Base-by-base conservation (phyloP, 1,140 invertebrate genomes). In the Drosophila nasuta region DNA sequence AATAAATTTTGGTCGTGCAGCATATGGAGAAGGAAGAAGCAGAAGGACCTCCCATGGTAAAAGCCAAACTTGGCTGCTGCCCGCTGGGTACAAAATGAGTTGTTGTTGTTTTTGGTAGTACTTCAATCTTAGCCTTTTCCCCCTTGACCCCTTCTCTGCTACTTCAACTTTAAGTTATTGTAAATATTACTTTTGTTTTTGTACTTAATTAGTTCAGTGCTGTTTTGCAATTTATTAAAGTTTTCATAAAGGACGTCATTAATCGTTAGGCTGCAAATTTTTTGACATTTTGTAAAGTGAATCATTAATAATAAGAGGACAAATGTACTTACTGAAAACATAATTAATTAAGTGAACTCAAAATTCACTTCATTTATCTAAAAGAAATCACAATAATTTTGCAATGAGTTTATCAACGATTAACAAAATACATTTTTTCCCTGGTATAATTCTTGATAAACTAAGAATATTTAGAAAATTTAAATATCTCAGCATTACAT, bases 1-100 rank as follows among this genome's bases (percentile, higher is more conserved):
- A 88, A 87, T 88, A 87, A 72, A 83, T 88, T 88, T 72, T 59
- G 41, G 67, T 48, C 73, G 54, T 76, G 48, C 45, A 68, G 28
- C 79, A 78, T 81, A 81, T 70, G 75, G 78, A 64, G 2, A 56
- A 20, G 20, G 20, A 20, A 20, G 20, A 20, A 20, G 41, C 13
- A 20, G 13, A 62, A 8, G 28, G 38, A 66, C 49, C 69, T 59
- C 60, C 68, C 56, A 48, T 45, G 41, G 33, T 15, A 43, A 49
- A 52, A 59, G 67, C 30, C 30, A 70, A 70, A 57, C 51, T 64
- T 58, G 28, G 7, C 20, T 25, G 45, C 43, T 35, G 45, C 28
- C 72, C 52, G 58, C 52, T n/a, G 59, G 58, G 52, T 45, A 70
- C 30, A 45, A 57, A 64, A 35, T 52, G 41, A 64, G 45, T 51